Percentiles rank a stretch among this genome's conserved stretches.
Conservation (phyloP, 2,797 vertebrate genomes). For the Clarias platycephalus region DNA sequence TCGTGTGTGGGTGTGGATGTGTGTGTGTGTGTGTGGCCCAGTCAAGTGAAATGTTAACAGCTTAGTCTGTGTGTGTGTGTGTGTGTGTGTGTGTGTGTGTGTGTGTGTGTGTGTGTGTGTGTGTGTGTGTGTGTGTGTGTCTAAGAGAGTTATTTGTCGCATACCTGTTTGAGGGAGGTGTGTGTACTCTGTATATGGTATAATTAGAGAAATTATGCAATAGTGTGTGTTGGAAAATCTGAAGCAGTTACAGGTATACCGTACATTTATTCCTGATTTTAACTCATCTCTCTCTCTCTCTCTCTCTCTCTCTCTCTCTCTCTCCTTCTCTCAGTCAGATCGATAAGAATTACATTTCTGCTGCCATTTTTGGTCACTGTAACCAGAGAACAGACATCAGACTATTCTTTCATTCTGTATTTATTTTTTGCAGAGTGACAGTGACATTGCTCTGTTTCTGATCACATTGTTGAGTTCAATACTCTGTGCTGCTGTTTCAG, state of each 20-base stretch:
- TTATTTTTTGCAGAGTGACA: slow-evolving; percentile 7
- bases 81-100: slow-evolving; percentile 3
- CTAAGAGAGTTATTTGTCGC: slow-evolving; percentile 7
- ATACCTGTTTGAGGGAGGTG: background rate
- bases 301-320: background rate
- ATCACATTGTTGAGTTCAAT: background rate
- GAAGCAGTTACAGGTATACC: background rate
- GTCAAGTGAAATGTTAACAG: slow-evolving; percentile 44
- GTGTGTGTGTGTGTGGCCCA: slow-evolving; percentile 3
- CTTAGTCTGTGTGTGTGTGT: slow-evolving; percentile 33
- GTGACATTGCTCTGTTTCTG: background rate
- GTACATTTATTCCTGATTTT: background rate
- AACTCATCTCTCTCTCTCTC: background rate
- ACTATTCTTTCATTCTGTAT: slow-evolving; percentile 34
- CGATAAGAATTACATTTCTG: slow-evolving; percentile 60
- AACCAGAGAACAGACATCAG: slow-evolving; percentile 48
- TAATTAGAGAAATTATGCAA: background rate
- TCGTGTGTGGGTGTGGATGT: background rate
- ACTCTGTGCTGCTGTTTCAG: background rate
- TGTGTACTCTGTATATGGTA: background rate
- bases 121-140: slow-evolving; percentile 25
- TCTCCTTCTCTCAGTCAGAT: slow-evolving; percentile 39
- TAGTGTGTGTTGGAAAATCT: background rate
- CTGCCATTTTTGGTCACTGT: slow-evolving; percentile 46
- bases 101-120: background rate